A percentile compares a stretch with the other conserved stretches of the same genome.
Evolutionary conservation across 2,888 invertebrate species (phyloP).

Genomic region (Dynastes grantii): DNA sequence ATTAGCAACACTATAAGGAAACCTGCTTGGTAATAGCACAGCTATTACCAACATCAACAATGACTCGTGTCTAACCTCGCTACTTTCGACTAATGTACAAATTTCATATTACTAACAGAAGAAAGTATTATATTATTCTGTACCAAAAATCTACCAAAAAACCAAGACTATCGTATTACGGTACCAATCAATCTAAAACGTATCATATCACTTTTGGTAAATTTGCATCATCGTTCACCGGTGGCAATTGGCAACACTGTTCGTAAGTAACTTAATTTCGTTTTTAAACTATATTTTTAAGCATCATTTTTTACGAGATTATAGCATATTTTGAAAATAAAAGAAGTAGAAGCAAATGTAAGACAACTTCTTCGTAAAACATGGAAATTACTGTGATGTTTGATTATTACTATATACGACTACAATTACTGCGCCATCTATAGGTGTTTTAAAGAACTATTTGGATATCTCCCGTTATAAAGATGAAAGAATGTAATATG

Average conservation of each 20-base stretch:
- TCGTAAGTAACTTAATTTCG: not conserved
- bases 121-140: too few species aligned
- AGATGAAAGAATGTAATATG: too few species aligned
- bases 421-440: not conserved
- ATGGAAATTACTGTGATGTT: constrained; percentile 31
- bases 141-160: too few species aligned
- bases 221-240: not conserved
- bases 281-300: not conserved
- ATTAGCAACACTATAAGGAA: too few species aligned
- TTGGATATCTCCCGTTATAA: too few species aligned
- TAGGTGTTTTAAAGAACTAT: not conserved
- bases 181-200: not conserved
- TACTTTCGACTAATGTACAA: too few species aligned
- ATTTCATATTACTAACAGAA: too few species aligned
- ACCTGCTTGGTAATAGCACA: too few species aligned
- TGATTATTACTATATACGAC: not conserved
- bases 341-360: not conserved
- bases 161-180: not conserved
- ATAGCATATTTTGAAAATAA: not conserved
- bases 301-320: not conserved
- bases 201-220: not conserved
- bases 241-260: not conserved
- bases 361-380: not conserved
- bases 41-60: too few species aligned
- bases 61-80: too few species aligned